Evolutionary conservation across 2,113 vertebrate genomes (phyloP).

Genomic region (Heptranchias perlo): DNA sequence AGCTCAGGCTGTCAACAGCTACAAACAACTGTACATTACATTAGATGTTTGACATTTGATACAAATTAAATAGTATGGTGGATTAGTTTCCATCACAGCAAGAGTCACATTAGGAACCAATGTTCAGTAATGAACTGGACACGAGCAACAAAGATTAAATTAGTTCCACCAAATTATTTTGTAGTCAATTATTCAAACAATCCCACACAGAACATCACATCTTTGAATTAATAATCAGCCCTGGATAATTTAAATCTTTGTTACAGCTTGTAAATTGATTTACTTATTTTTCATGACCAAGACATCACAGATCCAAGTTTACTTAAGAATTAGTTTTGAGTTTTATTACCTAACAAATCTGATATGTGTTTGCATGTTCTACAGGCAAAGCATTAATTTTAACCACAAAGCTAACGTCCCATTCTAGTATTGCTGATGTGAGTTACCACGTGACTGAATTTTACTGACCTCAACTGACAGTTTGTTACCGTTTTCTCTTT

Average conservation of each 20-base stretch:
- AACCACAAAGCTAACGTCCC: background rate
- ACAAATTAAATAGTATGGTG: background rate
- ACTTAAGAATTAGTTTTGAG: background rate
- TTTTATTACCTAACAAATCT: background rate
- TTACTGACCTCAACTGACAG: background rate
- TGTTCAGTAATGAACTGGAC: background rate
- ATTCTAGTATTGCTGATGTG: background rate
- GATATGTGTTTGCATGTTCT: background rate
- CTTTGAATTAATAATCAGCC: background rate
- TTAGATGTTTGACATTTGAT: background rate
- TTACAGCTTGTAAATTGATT: background rate
- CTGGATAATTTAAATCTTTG: background rate
- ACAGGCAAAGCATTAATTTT: background rate
- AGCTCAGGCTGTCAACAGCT: background rate
- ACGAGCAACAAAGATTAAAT: background rate
- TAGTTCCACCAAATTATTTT: background rate
- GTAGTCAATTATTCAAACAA: background rate
- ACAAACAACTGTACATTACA: background rate
- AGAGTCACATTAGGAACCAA: background rate
- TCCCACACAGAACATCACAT: background rate
- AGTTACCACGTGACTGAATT: background rate
- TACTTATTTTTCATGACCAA: background rate
- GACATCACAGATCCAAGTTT: background rate
- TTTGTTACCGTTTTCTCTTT: background rate
- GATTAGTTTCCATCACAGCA: background rate